A percentile compares a stretch with the other conserved stretches of the same genome.
These are phyloP conservation scores for Drosophila nannoptera DNA, from an alignment of 1,140 invertebrate genomes.

Conservation along the genomic window DNA sequence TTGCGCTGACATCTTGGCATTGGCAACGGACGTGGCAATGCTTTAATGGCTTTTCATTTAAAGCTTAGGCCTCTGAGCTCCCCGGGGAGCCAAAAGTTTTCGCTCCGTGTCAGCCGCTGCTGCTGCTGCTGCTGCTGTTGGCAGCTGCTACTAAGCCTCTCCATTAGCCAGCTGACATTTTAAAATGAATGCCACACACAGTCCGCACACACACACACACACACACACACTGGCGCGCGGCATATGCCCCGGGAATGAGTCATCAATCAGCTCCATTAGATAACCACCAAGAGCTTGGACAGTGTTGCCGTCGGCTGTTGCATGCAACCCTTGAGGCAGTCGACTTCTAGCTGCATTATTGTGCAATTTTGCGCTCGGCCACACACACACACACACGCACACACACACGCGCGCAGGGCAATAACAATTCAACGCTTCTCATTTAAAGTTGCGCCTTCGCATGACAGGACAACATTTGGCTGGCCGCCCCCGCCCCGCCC, in stretches of 20 bases:
- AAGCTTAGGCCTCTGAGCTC: slow-evolving; percentile 46
- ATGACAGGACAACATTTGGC: slow-evolving; percentile 52
- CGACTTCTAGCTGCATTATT: slow-evolving; percentile 45
- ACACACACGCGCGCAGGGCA: slow-evolving; percentile 9
- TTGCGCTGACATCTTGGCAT: slow-evolving; percentile 3
- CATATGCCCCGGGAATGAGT: slow-evolving; percentile 60
- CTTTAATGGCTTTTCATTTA: slow-evolving; percentile 54
- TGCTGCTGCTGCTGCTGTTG: no score
- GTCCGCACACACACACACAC: slow-evolving; percentile 14
- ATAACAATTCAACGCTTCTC: slow-evolving; percentile 40
- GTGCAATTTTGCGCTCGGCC: slow-evolving; percentile 48
- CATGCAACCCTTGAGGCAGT: slow-evolving; percentile 26
- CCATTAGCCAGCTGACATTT: slow-evolving; percentile 39
- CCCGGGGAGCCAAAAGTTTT: slow-evolving; percentile 17
- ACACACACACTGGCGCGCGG: slow-evolving; percentile 5
- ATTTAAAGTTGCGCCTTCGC: slow-evolving; percentile 35
- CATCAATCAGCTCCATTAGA: slow-evolving; percentile 68
- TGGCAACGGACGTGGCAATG: slow-evolving; percentile 44
- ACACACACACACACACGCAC: slow-evolving; percentile 9
- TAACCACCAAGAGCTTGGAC: slow-evolving; percentile 54
- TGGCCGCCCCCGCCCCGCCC: no score
- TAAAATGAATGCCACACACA: slow-evolving; percentile 11
- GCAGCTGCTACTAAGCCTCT: slow-evolving; percentile 45
- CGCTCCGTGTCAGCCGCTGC: slow-evolving; percentile 6
- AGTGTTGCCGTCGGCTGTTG: slow-evolving; percentile 24